Conservation (phyloP, 2,113 vertebrate genomes). For the Xyrauchen texanus region DNA sequence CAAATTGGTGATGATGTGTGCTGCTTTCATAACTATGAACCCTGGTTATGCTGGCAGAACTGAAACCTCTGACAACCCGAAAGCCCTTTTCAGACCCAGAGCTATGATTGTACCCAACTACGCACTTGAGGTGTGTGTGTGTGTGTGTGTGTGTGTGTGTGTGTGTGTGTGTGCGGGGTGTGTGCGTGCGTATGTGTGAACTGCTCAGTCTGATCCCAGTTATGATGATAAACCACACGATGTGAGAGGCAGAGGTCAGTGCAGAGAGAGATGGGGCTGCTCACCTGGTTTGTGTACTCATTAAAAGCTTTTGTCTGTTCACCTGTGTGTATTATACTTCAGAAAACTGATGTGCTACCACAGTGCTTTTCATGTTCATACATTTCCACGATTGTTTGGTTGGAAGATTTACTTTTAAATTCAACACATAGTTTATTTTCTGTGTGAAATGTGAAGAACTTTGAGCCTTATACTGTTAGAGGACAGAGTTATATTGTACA, state of each 20-base stretch:
- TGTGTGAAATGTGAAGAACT: too few relatives aligned
- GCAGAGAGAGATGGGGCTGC: too few relatives aligned
- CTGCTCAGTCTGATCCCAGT: background rate
- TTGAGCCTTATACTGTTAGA: too few relatives aligned
- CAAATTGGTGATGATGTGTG: slow-evolving; percentile 84
- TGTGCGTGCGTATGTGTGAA: too few relatives aligned
- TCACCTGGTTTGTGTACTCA: background rate
- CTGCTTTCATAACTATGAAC: slow-evolving; percentile 90
- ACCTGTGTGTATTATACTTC: background rate
- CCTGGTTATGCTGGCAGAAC: slow-evolving; percentile 87
- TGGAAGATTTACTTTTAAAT: too few relatives aligned
- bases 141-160: background rate
- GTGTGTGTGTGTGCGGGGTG: too few relatives aligned
- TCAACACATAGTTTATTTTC: too few relatives aligned
- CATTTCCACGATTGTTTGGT: too few relatives aligned
- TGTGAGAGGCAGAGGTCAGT: background rate
- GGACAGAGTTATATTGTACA: too few relatives aligned
- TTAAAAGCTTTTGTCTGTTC: background rate
- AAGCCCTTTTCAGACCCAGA: slow-evolving; percentile 87
- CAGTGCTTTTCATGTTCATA: background rate
- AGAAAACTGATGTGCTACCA: background rate
- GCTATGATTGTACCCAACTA: slow-evolving; percentile 94
- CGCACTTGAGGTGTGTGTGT: slow-evolving; percentile 76
- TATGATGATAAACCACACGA: slow-evolving; percentile 19
- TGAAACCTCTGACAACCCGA: slow-evolving; percentile 85